Conservation (phyloP, 2,113 vertebrate genomes). For the Triplophysa tibetana region DNA sequence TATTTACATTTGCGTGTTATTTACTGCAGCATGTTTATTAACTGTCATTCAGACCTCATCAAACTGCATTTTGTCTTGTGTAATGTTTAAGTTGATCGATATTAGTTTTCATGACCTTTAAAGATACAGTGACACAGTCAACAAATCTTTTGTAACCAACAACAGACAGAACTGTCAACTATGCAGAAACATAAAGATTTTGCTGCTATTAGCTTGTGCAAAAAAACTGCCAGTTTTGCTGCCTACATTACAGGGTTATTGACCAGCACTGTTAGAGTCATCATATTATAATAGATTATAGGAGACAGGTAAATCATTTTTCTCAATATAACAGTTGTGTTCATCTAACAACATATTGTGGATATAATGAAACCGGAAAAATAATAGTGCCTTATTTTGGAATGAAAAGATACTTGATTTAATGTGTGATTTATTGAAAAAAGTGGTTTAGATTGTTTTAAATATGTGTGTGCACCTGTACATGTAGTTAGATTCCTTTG, state of each 20-base stretch:
- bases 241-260: slow-evolving; percentile 24
- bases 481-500: neutral
- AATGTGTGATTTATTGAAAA: slow-evolving; percentile 27
- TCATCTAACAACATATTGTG: slow-evolving; percentile 30
- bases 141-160: neutral
- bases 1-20: neutral
- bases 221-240: slow-evolving; percentile 40
- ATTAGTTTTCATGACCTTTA: slow-evolving; percentile 19
- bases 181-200: slow-evolving; percentile 20
- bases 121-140: neutral
- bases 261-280: slow-evolving; percentile 38
- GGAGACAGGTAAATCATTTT: neutral
- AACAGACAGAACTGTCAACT: neutral
- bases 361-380: neutral
- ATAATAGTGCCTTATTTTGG: slow-evolving; percentile 47
- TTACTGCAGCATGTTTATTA: neutral
- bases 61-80: neutral
- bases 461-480: slow-evolving; percentile 6
- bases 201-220: slow-evolving; percentile 38
- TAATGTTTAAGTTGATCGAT: too few species aligned
- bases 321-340: slow-evolving; percentile 28
- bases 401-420: slow-evolving; percentile 25
- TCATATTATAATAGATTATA: neutral
- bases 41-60: slow-evolving; percentile 11
- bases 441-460: neutral